A percentile compares a stretch with the other conserved stretches of the same genome.
Evolutionary conservation across 2,797 vertebrate species (phyloP).

Genomic region (Sebastes oblongus): DNA sequence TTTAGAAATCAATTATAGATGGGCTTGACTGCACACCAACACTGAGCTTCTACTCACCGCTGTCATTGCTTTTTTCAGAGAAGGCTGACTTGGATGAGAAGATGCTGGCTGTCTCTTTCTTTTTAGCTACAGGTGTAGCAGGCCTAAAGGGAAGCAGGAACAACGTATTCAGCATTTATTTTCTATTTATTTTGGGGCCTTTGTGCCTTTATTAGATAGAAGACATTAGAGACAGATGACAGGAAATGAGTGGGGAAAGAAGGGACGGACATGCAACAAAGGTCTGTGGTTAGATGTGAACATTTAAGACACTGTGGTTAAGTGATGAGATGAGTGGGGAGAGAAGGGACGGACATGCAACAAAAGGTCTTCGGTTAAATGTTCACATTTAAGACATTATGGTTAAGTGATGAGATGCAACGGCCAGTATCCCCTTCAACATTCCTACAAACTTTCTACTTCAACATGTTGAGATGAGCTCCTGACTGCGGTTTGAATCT

Average conservation of each 20-base stretch:
- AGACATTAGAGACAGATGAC: not conserved
- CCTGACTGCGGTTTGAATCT: not conserved
- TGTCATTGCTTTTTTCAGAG: constrained; percentile 90
- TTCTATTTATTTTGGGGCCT: not conserved
- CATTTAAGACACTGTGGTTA: not conserved
- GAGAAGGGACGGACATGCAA: not conserved
- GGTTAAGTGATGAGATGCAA: not conserved
- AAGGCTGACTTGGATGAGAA: constrained; percentile 73
- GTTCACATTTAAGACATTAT: not conserved
- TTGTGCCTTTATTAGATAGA: not conserved
- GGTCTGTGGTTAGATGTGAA: not conserved
- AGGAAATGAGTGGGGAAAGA: not conserved
- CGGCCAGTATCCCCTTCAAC: not conserved
- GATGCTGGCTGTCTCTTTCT: constrained; percentile 84
- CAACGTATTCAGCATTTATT: not conserved
- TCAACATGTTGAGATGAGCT: not conserved
- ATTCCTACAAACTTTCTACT: not conserved
- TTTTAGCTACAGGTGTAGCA: constrained; percentile 80
- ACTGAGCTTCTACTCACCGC: constrained; percentile 82
- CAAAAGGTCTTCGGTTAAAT: not conserved
- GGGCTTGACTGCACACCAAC: too few species aligned
- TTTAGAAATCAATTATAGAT: too few species aligned
- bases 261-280: not conserved
- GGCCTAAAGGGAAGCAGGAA: constrained; percentile 77
- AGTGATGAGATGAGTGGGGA: not conserved